Evolutionary conservation across 2,888 invertebrate species (phyloP), one percentile per base, ranked within the genome.

Genomic region (Lypha dubia): DNA sequence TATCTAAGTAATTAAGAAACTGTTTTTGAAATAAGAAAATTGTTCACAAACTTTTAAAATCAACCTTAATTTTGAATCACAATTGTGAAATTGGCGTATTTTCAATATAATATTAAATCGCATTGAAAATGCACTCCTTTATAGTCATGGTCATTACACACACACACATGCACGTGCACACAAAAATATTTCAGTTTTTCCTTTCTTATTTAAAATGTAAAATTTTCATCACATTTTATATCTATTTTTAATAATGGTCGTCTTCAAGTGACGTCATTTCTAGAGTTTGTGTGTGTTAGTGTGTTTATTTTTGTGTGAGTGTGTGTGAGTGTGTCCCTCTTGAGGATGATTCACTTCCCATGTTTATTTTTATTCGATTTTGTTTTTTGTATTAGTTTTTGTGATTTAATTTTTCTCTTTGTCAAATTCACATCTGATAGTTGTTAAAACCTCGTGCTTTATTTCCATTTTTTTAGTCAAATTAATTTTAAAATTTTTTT

Each of bases 241-340:
- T 9, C 17, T 15, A n/a, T 28, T 63, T 53, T 73, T 77, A n/a
- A 24, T 53, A 15, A 62, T 28, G 22, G 13, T 62, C 53, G 15
- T 71, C 35, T 56, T 73, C 11, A 68, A 41, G 81, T 84, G 84
- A 84, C 84, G 84, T 84, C 84, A 84, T 74, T 77, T 81, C 77
- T 1, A n/a, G 1, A 35, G n/a, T n/a, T 8, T 38, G 58, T 35
- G 58, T 46, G 22, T 62, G 5, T 41, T 9, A n/a, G 32, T 28
- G 46, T 49, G 9, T 38, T 3, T 17, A n/a, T 24, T 7, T 63
- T 24, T 46, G 60, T 13, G 6, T 20, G 3, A 17, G 35, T 46
- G 20, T 75, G 53, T 63, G 46, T 22, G 68, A 44, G 68, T 70
- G 28, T 77, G 68, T 60, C 77, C 49, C 46, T 65, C 35, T 35